Base-by-base conservation (phyloP, 2,888 invertebrate species). In the Coleophora flavipennella region DNA sequence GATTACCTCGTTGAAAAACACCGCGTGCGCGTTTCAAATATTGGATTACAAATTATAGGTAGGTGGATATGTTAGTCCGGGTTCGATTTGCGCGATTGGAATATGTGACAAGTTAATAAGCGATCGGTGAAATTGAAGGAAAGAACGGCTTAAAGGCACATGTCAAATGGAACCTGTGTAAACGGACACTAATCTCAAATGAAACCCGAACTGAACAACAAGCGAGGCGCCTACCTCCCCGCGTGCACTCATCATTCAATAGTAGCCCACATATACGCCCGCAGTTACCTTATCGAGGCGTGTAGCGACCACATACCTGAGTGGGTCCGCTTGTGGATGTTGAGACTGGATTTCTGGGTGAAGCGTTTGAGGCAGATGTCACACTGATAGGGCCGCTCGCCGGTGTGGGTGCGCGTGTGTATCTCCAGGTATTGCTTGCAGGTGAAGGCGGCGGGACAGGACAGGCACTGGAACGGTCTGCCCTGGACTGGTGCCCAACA, bases 311-410 rank as follows among this genome's bases (percentile, higher is more conserved):
- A 74, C 80, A 57, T 83, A 86, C 86, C 86, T 63, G 92, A 91
- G 72, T 92, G 92, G 52, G 91, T 91, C 65, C 92, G 88, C 71
- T 91, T 92, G 86, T 92, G 92, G 53, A 92, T 92, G 83, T 92
- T 92, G 59, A 93, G 86, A 73, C 92, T 92, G 67, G 92, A 92
- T 75, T 92, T 92, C 84, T 93, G 92, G 48, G 92, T 92, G 84
- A 92, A 93, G 66, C 91, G 87, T 83, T 92, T 92, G 64, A 90
- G 86, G 77, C 92, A 92, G 66, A 91, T 86, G 77, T 91, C 91
- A 77, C 92, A 92, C 76, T 92, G 85, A 77, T 86, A 87, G 43
- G 86, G 86, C 43, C 86, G 85, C 79, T 85, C 81, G 67, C 81
- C 81, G 67, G 80, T 81, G 78, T 88, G 88, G 38, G 87, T 87